Conservation (phyloP, 2,888 invertebrate species). For the Tenthredo distinguenda region DNA sequence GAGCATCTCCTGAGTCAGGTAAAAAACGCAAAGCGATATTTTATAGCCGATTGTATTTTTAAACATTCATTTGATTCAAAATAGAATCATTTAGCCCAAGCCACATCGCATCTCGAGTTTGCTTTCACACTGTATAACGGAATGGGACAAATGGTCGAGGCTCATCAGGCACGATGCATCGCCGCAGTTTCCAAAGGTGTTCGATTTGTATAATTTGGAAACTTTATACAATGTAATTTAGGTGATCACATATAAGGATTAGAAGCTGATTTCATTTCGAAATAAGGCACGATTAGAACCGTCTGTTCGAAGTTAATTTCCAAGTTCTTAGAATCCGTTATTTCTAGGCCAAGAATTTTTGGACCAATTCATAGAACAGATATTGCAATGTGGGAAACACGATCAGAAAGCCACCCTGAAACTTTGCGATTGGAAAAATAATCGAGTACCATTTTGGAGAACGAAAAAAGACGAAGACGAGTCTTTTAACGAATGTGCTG, state of each 20-base stretch:
- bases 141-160: slow-evolving; percentile 59
- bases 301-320: not conserved
- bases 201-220: not conserved
- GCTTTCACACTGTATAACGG: slow-evolving; percentile 64
- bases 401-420: slow-evolving; percentile 75
- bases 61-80: not conserved
- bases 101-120: slow-evolving; percentile 64
- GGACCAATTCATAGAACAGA: slow-evolving; percentile 77
- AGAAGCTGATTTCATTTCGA: not conserved
- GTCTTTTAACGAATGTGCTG: not conserved
- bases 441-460: slow-evolving; percentile 78
- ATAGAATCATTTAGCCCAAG: slow-evolving; percentile 43
- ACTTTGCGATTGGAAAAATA: slow-evolving; percentile 80
- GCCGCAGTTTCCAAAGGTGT: slow-evolving; percentile 69
- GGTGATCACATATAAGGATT: not conserved
- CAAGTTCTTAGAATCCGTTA: not conserved
- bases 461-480: slow-evolving; percentile 59
- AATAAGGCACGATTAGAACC: not conserved
- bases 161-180: slow-evolving; percentile 65
- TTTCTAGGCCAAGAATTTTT: slow-evolving; percentile 79
- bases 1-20: slow-evolving; percentile 67
- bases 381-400: slow-evolving; percentile 76
- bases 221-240: not conserved
- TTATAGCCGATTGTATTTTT: not conserved
- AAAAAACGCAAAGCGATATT: not conserved